These are phyloP conservation scores for Chroicocephalus ridibundus DNA, from an alignment of 2,113 vertebrate genomes.

Conservation along the genomic window DNA sequence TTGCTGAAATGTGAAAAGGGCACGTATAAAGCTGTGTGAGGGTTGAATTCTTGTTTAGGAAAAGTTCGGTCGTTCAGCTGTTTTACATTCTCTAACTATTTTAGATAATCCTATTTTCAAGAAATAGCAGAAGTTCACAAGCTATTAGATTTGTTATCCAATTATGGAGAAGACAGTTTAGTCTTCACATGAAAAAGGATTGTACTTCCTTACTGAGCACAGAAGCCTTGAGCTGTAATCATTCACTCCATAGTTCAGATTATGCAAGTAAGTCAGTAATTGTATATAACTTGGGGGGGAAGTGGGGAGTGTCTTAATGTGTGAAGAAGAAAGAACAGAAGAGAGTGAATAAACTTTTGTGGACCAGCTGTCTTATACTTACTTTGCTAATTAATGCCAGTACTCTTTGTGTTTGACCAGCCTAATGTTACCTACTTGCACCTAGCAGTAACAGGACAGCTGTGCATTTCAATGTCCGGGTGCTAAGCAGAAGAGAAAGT, in stretches of 20 bases:
- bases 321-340: neutral
- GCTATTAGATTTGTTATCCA: neutral
- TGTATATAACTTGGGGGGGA: neutral
- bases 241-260: neutral
- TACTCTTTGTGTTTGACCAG: neutral
- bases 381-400: neutral
- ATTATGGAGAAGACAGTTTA: neutral
- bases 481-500: neutral
- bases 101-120: neutral
- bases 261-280: neutral
- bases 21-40: rapidly evolving
- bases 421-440: neutral
- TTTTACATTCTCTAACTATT: neutral
- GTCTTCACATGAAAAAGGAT: neutral
- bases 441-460: neutral
- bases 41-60: neutral
- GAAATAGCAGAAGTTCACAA: neutral
- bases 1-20: neutral
- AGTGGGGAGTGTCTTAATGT: neutral
- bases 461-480: neutral
- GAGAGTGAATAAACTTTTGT: neutral
- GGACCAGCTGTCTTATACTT: neutral
- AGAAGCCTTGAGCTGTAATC: neutral
- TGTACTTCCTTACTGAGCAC: neutral
- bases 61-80: neutral